Conservation (phyloP, 2,113 vertebrate genomes). For the Lepus americanus region DNA sequence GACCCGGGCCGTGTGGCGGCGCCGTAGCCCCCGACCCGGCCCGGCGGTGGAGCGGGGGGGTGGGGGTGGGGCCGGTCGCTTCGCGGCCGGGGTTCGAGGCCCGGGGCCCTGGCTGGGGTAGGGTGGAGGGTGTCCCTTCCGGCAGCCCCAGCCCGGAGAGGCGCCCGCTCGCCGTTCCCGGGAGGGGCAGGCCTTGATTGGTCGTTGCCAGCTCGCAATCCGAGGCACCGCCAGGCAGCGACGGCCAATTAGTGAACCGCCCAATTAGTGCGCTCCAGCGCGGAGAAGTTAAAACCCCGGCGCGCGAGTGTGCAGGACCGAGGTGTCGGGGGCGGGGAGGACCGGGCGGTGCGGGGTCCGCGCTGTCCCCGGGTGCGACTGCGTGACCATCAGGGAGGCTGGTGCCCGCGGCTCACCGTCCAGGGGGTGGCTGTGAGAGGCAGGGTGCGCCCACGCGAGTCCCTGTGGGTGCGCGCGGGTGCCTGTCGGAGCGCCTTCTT, state of each 20-base stretch:
- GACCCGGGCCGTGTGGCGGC: background rate
- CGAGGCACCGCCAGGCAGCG: background rate
- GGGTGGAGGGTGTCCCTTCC: background rate
- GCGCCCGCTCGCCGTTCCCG: background rate
- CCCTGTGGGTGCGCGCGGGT: background rate
- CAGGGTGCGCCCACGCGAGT: background rate
- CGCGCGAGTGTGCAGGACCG: background rate
- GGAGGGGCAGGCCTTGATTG: conserved; percentile 19
- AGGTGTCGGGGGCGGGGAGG: background rate
- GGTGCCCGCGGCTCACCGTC: background rate
- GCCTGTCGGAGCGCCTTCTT: conserved; percentile 77
- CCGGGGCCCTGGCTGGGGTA: background rate
- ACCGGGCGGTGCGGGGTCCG: background rate
- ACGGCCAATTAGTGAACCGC: conserved; percentile 53
- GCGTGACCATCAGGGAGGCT: background rate
- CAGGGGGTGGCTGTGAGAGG: background rate
- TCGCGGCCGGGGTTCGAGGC: background rate
- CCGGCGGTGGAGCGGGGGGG: background rate
- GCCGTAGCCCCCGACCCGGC: background rate
- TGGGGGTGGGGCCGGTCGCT: background rate
- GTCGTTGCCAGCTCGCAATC: conserved; percentile 29
- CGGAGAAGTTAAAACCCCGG: conserved; percentile 53
- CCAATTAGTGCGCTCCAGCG: background rate
- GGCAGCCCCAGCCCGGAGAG: background rate
- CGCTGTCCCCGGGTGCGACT: conserved; percentile 33